Base-by-base conservation (phyloP, 1,140 invertebrate genomes). In the Lepidurus apus region DNA sequence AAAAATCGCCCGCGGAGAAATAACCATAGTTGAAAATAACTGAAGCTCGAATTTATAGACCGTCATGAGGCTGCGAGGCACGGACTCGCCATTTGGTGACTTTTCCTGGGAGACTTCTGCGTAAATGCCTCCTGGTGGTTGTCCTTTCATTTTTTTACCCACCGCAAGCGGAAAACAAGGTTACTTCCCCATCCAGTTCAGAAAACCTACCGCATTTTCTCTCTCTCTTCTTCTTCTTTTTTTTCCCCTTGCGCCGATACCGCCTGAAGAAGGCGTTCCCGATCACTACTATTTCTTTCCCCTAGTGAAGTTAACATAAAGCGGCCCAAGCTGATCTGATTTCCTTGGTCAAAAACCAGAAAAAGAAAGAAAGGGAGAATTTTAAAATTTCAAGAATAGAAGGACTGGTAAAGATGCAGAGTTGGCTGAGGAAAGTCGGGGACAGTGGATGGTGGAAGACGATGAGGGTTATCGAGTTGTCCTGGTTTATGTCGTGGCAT, bases 71-170 rank as follows among this genome's bases (percentile, higher is more conserved):
- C 53, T 7, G 3, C 17, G 21, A 65, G 21, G 53, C 53, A 65
- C 53, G 13, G 53, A 65, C 53, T 65, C 53, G 53, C 53, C 53
- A 65, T 65, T 65, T 65, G 53, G 53, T 17, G 53, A 65, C 53
- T 17, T 65, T 17, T 65, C 13, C 21, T 21, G 21, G 53, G 53
- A 21, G 21, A 9, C 21, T 65, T n/a, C 21, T 21, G 21, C 21
- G 17, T 65, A 65, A 13, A 65, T 65, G 53, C 53, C 53, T n/a
- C 53, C 53, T 65, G 7, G 53, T 7, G 53, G 8, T 21, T 65
- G 34, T 34, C 34, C 34, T 34, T 34, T 34, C 34, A 34, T 34
- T 34, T 34, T 34, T 34, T 34, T 34, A 34, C 34, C 21, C 8
- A 17, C 53, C 53, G 6, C 53, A 17, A 21, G 53, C 13, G 53